Conservation (phyloP, 53 echinoderm and acorn worm species). For the Astropecten irregularis region DNA sequence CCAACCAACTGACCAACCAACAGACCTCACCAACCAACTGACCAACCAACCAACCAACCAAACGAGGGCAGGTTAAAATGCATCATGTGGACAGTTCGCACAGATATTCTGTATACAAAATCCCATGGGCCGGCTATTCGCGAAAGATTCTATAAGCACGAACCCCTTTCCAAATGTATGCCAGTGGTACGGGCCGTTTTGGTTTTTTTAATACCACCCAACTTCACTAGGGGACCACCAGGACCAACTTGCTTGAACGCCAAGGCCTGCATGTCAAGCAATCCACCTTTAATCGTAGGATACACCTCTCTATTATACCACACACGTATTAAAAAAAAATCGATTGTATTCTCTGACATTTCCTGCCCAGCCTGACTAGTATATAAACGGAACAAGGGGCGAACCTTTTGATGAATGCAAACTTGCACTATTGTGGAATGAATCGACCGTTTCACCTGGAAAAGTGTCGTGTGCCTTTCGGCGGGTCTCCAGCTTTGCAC, state of each 20-base stretch:
- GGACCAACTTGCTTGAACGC: not conserved
- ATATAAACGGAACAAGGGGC: not conserved
- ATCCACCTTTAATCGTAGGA: not conserved
- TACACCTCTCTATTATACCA: not conserved
- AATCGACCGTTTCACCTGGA: not conserved
- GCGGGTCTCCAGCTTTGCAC: slow-evolving; percentile 23
- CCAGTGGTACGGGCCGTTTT: too few relatives aligned
- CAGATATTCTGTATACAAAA: too few relatives aligned
- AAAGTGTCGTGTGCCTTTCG: slow-evolving; percentile 32
- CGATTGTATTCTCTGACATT: not conserved
- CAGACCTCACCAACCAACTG: too few relatives aligned
- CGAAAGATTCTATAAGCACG: too few relatives aligned
- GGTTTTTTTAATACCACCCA: too few relatives aligned
- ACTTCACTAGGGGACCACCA: too few relatives aligned
- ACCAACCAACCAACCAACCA: too few relatives aligned
- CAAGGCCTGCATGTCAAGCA: not conserved
- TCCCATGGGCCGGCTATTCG: too few relatives aligned
- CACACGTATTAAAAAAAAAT: not conserved
- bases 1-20: too few relatives aligned
- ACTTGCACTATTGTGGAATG: not conserved
- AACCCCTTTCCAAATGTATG: too few relatives aligned
- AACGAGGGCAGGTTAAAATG: too few relatives aligned
- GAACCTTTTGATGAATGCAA: not conserved
- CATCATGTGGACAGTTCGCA: too few relatives aligned
- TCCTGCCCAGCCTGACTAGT: not conserved